Conservation (phyloP, 2,888 invertebrate genomes). For the Rhagium mordax region DNA sequence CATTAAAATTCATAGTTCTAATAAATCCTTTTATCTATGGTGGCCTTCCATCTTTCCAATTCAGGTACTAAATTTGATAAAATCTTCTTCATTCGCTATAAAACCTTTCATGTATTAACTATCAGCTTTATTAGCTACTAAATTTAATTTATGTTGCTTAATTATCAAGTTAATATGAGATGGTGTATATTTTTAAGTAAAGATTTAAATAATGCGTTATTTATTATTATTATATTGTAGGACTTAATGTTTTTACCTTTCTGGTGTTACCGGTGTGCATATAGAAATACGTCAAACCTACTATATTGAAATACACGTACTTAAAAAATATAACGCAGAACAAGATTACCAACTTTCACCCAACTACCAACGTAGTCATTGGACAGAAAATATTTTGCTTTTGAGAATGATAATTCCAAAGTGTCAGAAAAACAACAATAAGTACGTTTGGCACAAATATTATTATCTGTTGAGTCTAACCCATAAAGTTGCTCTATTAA, state of each 20-base stretch:
- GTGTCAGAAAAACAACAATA: no score
- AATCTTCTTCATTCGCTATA: not conserved
- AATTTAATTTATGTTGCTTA: constrained; percentile 7
- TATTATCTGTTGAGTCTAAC: no score
- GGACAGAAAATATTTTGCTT: no score
- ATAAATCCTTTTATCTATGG: not conserved
- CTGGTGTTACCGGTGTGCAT: no score
- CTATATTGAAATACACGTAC: no score
- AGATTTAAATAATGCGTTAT: not conserved
- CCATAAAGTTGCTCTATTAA: no score
- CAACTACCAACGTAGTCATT: no score
- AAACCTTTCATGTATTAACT: not conserved
- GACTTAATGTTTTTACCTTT: not conserved
- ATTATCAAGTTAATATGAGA: not conserved
- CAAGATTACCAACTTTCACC: no score
- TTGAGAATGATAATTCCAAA: no score
- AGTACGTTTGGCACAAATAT: no score
- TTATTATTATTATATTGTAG: not conserved
- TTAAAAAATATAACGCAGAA: no score
- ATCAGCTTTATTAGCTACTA: constrained; percentile 7
- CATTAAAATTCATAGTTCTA: not conserved
- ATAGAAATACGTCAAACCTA: no score
- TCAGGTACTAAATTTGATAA: constrained; percentile 6
- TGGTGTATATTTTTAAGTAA: constrained; percentile 5
- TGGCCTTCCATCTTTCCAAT: not conserved